Evolutionary conservation across 37 sponge, comb jelly and placozoan species (phyloP).

Genomic region (Beroe ovata): DNA sequence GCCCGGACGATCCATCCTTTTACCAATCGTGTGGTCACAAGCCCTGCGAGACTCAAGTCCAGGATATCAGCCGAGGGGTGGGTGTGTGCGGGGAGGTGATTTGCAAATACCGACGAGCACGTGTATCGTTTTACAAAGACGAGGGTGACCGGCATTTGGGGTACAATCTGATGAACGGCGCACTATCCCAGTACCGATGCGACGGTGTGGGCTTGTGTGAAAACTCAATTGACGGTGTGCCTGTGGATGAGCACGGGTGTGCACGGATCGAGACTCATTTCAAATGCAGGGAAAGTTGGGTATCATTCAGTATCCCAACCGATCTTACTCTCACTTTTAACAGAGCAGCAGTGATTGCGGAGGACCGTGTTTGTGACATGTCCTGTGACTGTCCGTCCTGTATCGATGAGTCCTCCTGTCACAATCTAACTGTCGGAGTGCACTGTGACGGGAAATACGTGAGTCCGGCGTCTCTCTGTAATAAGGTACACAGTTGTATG

Average conservation of each 20-base stretch:
- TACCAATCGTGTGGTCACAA: slow-evolving; percentile 13
- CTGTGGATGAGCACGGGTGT: slow-evolving; percentile 8
- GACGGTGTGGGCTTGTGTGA: background rate
- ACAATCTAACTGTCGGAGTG: background rate
- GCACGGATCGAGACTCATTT: too few species aligned
- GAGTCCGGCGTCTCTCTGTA: background rate
- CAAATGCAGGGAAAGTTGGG: background rate
- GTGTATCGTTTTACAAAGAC: background rate
- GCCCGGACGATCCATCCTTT: slow-evolving; percentile 1
- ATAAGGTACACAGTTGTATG: background rate
- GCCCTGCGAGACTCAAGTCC: background rate
- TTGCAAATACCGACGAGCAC: background rate
- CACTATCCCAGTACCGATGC: background rate
- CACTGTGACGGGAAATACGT: background rate
- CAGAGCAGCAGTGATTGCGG: background rate
- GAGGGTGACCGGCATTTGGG: background rate
- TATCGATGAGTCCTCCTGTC: slow-evolving; percentile 16
- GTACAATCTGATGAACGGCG: background rate
- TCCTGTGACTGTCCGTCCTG: background rate
- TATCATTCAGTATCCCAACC: background rate
- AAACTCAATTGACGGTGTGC: background rate
- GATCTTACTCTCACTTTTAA: background rate
- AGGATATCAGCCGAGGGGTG: background rate
- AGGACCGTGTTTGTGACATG: background rate
- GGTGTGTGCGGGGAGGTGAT: background rate